Evolutionary conservation across 2,797 vertebrate genomes (phyloP).

Genomic region (Ptychadena robeensis): DNA sequence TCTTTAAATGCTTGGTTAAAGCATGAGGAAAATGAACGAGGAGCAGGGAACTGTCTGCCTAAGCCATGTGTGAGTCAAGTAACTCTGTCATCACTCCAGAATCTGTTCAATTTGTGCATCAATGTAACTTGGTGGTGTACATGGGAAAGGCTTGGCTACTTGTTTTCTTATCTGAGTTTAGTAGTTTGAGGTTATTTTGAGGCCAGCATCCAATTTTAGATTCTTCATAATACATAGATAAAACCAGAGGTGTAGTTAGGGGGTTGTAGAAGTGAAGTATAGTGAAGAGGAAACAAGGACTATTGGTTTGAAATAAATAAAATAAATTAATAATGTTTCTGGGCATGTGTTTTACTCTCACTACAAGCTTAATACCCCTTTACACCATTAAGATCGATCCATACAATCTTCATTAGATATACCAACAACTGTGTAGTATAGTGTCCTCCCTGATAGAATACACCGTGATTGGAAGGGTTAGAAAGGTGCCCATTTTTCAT

Average conservation of each 20-base stretch:
- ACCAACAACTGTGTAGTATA: too few relatives aligned
- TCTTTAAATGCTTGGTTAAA: not conserved
- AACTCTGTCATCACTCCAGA: not conserved
- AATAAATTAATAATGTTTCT: not conserved
- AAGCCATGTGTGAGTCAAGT: not conserved
- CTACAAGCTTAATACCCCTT: too few relatives aligned
- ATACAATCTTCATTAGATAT: too few relatives aligned
- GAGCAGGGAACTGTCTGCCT: not conserved
- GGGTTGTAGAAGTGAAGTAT: not conserved
- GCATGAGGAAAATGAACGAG: not conserved
- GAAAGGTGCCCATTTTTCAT: too few relatives aligned
- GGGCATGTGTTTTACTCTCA: not conserved
- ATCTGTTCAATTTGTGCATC: not conserved
- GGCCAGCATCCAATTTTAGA: conserved; percentile 5
- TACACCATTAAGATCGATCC: too few relatives aligned
- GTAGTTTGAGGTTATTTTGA: not conserved
- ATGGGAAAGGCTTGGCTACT: not conserved
- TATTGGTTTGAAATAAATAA: not conserved
- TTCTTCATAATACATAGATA: not conserved
- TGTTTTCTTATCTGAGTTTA: not conserved
- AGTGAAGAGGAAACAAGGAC: not conserved
- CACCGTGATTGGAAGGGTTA: too few relatives aligned
- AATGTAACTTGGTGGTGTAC: not conserved
- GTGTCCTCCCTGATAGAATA: too few relatives aligned
- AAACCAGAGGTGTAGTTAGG: not conserved